Conservation (phyloP, 2,888 invertebrate species). For the Drosophila leonis region DNA sequence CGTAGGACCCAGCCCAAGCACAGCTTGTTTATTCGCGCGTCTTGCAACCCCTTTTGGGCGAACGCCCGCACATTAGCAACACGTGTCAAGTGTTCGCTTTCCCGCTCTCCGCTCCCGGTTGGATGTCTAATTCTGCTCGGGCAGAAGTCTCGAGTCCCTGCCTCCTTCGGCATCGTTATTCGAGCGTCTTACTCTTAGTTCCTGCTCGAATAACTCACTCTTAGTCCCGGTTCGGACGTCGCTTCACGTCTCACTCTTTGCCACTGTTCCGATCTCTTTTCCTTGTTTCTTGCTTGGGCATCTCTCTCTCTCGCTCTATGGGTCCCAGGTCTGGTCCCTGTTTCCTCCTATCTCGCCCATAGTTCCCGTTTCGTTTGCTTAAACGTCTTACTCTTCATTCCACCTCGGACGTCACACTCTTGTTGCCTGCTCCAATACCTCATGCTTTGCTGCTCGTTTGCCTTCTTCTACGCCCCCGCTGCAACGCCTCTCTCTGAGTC, state of each 20-base stretch:
- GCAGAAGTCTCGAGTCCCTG: not conserved
- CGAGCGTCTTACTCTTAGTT: not conserved
- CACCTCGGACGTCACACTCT: not conserved
- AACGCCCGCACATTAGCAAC: slow-evolving; percentile 65
- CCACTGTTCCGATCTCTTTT: not conserved
- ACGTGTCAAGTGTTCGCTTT: slow-evolving; percentile 60
- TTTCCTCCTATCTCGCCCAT: not conserved
- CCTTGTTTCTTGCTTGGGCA: not conserved
- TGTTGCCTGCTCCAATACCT: not conserved
- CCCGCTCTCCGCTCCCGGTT: not conserved
- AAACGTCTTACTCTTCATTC: not conserved
- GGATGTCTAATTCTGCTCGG: not conserved
- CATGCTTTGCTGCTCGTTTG: not conserved
- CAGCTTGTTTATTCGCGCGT: slow-evolving; percentile 29
- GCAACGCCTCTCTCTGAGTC: not conserved
- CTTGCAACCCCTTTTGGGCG: not conserved
- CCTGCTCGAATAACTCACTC: not conserved
- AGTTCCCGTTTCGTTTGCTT: not conserved
- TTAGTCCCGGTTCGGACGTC: not conserved
- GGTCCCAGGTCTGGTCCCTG: not conserved
- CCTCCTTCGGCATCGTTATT: not conserved
- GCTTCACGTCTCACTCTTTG: too few relatives aligned
- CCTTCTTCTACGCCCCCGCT: not conserved
- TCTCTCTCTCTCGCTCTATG: not conserved
- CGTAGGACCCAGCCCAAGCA: not conserved